Conservation (phyloP, 2,113 vertebrate genomes). For the Helogale parvula region DNA sequence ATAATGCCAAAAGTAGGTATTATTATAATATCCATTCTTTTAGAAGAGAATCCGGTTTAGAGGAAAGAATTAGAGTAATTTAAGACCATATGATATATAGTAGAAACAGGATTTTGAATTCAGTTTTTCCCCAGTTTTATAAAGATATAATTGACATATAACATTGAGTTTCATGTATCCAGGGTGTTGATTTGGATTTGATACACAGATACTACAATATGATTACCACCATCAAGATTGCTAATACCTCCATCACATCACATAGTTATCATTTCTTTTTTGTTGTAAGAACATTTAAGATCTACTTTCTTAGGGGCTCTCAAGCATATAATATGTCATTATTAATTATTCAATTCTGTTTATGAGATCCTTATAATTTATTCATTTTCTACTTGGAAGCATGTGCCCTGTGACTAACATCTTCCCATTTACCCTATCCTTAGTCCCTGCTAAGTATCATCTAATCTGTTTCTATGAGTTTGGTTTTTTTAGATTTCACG, state of each 20-base stretch:
- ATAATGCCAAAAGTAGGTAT: not conserved
- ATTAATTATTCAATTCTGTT: not conserved
- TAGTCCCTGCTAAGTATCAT: not conserved
- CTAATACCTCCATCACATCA: not conserved
- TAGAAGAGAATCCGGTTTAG: not conserved
- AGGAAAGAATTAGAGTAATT: not conserved
- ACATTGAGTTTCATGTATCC: not conserved
- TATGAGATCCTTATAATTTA: not conserved
- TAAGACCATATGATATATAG: not conserved
- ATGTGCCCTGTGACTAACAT: not conserved
- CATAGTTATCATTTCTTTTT: not conserved
- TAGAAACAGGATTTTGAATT: not conserved
- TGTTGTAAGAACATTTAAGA: not conserved
- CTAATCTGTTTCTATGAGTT: not conserved
- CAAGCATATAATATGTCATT: not conserved
- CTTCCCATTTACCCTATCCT: not conserved
- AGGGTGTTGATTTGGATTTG: not conserved
- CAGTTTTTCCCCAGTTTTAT: not conserved
- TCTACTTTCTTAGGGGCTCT: not conserved
- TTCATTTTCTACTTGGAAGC: not conserved
- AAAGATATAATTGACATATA: not conserved
- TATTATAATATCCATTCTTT: not conserved
- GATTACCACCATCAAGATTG: not conserved
- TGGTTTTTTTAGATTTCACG: not conserved
- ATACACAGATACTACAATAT: not conserved